Conservation (phyloP, 2,888 invertebrate species). For the Osedax fenrisi region DNA sequence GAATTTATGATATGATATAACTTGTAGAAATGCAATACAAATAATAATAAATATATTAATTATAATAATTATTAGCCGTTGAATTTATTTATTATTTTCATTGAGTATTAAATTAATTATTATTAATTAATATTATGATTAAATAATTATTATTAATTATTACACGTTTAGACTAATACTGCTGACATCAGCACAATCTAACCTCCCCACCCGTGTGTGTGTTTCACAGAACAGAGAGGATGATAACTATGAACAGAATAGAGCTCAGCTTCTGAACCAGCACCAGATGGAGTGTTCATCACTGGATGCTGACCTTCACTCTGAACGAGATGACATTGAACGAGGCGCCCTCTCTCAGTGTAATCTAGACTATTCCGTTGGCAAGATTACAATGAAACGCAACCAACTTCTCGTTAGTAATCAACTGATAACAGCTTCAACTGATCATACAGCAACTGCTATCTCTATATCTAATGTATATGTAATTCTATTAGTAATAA, state of each 20-base stretch:
- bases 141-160: background rate
- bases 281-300: slow-evolving; percentile 44
- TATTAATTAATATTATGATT: background rate
- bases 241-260: slow-evolving; percentile 40
- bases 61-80: too few relatives aligned
- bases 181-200: slow-evolving; percentile 40
- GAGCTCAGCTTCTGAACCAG: slow-evolving; percentile 39
- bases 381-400: background rate
- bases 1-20: too few relatives aligned
- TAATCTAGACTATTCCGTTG: slow-evolving; percentile 38
- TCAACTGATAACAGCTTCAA: too few relatives aligned
- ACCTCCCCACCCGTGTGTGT: too few relatives aligned
- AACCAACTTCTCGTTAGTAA: background rate
- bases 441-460: too few relatives aligned
- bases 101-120: background rate
- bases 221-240: background rate
- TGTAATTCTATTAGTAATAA: too few relatives aligned
- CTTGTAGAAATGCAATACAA: too few relatives aligned
- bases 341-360: slow-evolving; percentile 44
- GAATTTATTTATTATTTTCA: too few relatives aligned
- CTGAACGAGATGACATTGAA: slow-evolving; percentile 41
- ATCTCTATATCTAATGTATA: too few relatives aligned
- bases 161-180: background rate
- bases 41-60: too few relatives aligned
- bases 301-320: slow-evolving; percentile 40